Evolutionary conservation across 2,797 vertebrate genomes (phyloP).

Genomic region (Calcarius lapponicus): DNA sequence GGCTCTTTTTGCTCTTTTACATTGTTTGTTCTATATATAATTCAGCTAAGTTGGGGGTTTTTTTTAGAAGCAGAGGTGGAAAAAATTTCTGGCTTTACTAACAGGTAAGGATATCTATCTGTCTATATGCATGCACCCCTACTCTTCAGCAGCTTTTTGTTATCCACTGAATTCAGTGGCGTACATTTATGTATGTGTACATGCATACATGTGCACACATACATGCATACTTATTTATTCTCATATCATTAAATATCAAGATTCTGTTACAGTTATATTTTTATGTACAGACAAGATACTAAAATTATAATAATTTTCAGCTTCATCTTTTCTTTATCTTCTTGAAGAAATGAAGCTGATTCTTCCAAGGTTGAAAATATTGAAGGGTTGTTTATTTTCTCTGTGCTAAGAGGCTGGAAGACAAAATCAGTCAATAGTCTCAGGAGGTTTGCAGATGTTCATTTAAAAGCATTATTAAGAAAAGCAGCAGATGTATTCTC

Average conservation of each 20-base stretch:
- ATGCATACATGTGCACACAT: accelerated
- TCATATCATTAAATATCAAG: not conserved
- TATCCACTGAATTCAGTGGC: not conserved
- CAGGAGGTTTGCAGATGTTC: slow-evolving; percentile 49
- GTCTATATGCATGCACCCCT: not conserved
- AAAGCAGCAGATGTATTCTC: slow-evolving; percentile 39
- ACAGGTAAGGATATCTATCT: not conserved
- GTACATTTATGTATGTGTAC: not conserved
- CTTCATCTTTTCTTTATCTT: not conserved
- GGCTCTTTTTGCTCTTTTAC: not conserved
- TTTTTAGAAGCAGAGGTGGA: not conserved
- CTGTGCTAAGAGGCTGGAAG: not conserved
- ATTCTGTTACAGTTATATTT: not conserved
- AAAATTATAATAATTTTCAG: not conserved
- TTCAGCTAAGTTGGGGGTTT: not conserved
- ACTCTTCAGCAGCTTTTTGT: not conserved
- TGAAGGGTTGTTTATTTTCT: not conserved
- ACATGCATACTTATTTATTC: not conserved
- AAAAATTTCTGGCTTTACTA: not conserved
- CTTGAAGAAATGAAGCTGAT: not conserved
- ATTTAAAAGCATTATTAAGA: slow-evolving; percentile 27
- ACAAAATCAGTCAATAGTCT: not conserved
- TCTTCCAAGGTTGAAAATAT: not conserved
- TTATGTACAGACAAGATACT: not conserved
- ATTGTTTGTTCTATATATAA: not conserved